Conservation (phyloP, 2,797 vertebrate species). For the Lepilemur ruficaudatus region DNA sequence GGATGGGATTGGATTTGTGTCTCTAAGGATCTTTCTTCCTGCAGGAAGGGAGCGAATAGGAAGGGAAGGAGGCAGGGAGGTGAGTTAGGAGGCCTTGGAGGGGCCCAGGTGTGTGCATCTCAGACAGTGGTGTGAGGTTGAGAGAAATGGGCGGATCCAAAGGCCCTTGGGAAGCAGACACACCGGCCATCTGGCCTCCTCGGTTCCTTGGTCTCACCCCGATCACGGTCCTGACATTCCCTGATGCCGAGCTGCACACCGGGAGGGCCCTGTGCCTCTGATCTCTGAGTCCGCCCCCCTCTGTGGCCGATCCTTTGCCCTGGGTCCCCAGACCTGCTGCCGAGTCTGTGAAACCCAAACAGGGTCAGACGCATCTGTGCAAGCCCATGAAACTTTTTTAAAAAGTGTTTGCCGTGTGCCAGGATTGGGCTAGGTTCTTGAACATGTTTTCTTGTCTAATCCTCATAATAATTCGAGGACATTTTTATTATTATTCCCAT, state of each 20-base stretch:
- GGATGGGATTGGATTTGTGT: not conserved
- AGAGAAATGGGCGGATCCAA: not conserved
- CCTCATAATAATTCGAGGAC: not conserved
- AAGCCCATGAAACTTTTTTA: not conserved
- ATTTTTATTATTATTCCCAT: not conserved
- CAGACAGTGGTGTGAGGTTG: not conserved
- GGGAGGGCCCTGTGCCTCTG: not conserved
- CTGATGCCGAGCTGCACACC: not conserved
- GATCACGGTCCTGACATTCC: not conserved
- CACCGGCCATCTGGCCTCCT: accelerated
- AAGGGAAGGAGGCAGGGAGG: not conserved
- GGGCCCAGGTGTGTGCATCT: not conserved
- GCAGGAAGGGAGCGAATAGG: not conserved
- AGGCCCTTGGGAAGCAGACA: not conserved
- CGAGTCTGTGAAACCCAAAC: not conserved
- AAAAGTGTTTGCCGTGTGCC: not conserved
- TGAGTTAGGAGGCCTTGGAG: not conserved
- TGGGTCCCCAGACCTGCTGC: not conserved
- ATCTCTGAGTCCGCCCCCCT: not conserved
- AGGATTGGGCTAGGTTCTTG: too few relatives aligned
- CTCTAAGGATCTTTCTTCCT: not conserved
- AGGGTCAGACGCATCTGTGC: not conserved
- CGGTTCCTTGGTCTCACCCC: accelerated
- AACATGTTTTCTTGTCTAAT: not conserved
- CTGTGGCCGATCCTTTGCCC: not conserved